Percentiles rank a stretch among this genome's conserved stretches.
Conservation (phyloP, 2,113 vertebrate genomes). For the Bujurquina vittata region DNA sequence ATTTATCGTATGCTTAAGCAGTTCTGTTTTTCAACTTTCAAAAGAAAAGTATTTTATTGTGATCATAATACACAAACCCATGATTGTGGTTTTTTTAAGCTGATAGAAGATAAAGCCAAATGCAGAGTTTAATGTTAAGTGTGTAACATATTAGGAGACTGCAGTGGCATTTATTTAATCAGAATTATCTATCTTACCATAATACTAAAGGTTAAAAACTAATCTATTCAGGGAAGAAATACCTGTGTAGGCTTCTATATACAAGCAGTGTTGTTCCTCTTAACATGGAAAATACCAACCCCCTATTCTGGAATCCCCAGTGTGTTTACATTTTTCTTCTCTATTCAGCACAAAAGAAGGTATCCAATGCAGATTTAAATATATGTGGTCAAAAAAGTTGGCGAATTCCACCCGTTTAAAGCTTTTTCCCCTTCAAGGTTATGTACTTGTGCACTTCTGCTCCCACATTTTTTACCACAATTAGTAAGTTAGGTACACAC, state of each 20-base stretch:
- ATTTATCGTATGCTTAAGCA: background rate
- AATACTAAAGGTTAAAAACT: background rate
- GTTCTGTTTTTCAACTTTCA: background rate
- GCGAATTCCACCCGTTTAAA: background rate
- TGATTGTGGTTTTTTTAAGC: background rate
- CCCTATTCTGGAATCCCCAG: constrained; percentile 8
- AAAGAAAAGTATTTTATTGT: background rate
- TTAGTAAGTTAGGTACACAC: background rate
- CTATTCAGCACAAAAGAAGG: background rate
- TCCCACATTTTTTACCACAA: background rate
- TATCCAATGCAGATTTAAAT: background rate
- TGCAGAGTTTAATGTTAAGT: background rate
- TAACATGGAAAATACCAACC: background rate
- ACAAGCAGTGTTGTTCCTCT: background rate
- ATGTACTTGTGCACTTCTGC: background rate
- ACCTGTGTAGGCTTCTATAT: background rate
- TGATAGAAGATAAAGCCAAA: background rate
- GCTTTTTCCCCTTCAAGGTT: background rate
- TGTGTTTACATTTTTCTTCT: background rate
- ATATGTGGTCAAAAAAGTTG: background rate
- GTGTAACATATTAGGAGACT: background rate
- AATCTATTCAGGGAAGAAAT: background rate
- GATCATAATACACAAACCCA: background rate
- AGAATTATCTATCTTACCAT: background rate
- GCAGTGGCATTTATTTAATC: background rate